These are phyloP conservation scores for Sternotherus odoratus DNA, from an alignment of 2,797 vertebrate species.

Conservation along the genomic window DNA sequence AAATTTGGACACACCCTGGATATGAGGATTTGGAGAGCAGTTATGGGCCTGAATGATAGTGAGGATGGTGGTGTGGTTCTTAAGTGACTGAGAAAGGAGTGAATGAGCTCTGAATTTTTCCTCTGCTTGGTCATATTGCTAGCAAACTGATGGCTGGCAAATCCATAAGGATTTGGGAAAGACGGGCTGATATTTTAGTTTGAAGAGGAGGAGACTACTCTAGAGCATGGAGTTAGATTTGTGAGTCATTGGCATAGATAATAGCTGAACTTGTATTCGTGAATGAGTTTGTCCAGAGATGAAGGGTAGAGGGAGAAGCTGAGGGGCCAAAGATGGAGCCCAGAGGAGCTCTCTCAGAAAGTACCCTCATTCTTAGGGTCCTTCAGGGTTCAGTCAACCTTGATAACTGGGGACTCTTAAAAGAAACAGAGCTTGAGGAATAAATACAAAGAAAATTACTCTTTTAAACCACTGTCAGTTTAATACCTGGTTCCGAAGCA, in stretches of 20 bases:
- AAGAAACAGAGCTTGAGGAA: conserved; percentile 45
- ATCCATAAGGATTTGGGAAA: background rate
- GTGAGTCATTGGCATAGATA: conserved; percentile 22
- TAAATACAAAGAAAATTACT: conserved; percentile 65
- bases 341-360: conserved; percentile 35
- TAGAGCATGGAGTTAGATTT: conserved; percentile 40
- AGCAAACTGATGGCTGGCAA: background rate
- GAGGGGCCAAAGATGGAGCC: conserved; percentile 34
- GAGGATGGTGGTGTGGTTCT: background rate
- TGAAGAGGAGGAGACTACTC: background rate
- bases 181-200: background rate
- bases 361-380: conserved; percentile 37
- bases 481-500: conserved; percentile 70
- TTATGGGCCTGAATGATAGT: background rate
- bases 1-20: background rate
- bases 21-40: background rate
- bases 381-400: conserved; percentile 75
- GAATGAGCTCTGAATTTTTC: background rate
- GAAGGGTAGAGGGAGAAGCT: conserved; percentile 58
- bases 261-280: conserved; percentile 65
- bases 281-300: conserved; percentile 42
- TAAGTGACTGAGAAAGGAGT: background rate
- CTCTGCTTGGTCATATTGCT: background rate
- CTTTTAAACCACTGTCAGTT: conserved; percentile 73
- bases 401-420: conserved; percentile 70